These are phyloP conservation scores for Noctua comes DNA, from an alignment of 2,888 invertebrate species.

Conservation along the genomic window DNA sequence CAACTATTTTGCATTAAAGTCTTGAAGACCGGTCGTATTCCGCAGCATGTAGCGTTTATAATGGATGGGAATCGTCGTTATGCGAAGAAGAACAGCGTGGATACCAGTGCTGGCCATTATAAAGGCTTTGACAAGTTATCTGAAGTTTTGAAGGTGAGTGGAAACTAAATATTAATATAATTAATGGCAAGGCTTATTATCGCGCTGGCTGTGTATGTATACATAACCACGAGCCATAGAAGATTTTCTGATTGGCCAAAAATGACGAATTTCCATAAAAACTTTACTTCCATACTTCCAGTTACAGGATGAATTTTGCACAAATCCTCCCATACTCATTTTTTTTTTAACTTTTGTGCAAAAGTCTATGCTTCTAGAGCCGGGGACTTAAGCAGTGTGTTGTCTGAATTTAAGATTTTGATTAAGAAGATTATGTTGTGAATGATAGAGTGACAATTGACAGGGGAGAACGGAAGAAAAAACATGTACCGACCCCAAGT, in stretches of 20 bases:
- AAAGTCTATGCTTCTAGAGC: background rate
- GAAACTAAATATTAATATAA: background rate
- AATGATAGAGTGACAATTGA: background rate
- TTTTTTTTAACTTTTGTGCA: background rate
- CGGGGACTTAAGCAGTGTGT: background rate
- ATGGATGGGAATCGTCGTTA: slow-evolving; percentile 99
- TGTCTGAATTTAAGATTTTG: background rate
- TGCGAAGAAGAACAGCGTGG: slow-evolving; percentile 94
- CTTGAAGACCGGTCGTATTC: slow-evolving; percentile 95
- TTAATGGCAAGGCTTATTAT: background rate
- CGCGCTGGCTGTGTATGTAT: background rate
- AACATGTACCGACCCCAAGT: background rate
- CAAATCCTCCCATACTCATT: background rate
- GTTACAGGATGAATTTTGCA: background rate
- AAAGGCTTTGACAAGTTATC: slow-evolving; percentile 95
- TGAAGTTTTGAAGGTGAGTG: slow-evolving; percentile 93
- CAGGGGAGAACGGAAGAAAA: background rate
- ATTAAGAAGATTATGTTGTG: background rate
- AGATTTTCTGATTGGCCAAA: background rate
- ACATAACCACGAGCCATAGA: background rate
- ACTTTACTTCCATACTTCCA: background rate
- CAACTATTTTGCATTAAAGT: slow-evolving; percentile 93
- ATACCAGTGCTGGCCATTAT: slow-evolving; percentile 95
- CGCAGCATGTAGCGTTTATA: slow-evolving; percentile 98
- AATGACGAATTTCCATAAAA: background rate